Base-by-base conservation (phyloP, 2,113 vertebrate genomes). In the Menura novaehollandiae region DNA sequence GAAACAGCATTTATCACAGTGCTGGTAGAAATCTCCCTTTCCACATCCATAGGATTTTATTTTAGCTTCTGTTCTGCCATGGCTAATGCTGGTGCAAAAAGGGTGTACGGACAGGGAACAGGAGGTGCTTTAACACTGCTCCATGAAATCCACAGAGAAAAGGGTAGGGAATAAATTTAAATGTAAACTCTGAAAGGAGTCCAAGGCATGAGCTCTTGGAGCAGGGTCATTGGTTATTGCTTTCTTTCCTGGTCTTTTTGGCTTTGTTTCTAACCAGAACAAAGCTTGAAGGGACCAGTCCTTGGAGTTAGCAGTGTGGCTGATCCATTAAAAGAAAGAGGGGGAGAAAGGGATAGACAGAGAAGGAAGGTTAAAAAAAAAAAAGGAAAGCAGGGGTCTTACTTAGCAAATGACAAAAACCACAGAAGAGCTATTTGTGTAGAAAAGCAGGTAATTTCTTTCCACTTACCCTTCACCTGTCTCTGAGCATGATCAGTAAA, bases 91-190 rank as follows among this genome's bases (percentile, higher is more conserved):
- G 60, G 15, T 59, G 35, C 11, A 18, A 51, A 83, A 87, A 22
- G 33, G 1, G 7, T 17, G 9, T 23, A 4, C 1, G 2, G 11
- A 22, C 41, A 10, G 28, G 24, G 11, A 12, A 17, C 16, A 4
- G 15, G 3, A 33, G 67, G 6, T 23, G 2, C 58, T 75, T 44
- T 63, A 76, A 63, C 9, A 32, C 20, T 71, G 24, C n/a, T 39
- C 9, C 19, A 6, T 17, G 24, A 53, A 77, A 66, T 39, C 43
- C 39, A 33, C 19, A 17, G 26, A 56, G 41, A 41, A 63, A 59
- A 16, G 26, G 60, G 15, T 7, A 56, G 37, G 51, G 23, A 71
- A 21, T 67, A 5, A 33, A 62, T 35, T 62, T 56, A 56, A 66
- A 17, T 32, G 33, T 51, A 21, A 66, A 26, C 37, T 85, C 37